Base-by-base conservation (phyloP, 1,140 invertebrate genomes). In the Phymastichus coffea region DNA sequence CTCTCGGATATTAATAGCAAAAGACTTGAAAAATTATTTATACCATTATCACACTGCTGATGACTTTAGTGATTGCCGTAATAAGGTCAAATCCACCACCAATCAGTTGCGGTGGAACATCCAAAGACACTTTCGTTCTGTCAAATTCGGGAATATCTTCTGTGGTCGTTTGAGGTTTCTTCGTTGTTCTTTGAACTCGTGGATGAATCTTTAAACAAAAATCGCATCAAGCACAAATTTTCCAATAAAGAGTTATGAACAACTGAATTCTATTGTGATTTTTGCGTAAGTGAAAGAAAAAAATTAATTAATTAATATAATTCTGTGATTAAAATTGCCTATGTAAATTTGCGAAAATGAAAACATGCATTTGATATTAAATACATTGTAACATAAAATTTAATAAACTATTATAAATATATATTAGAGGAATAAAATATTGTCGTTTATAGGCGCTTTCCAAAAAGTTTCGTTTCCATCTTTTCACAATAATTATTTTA, bases 91-190 rank as follows among this genome's bases (percentile, higher is more conserved):
- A 89, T 65, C 87, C 86, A 14, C 84, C 83, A 43, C 85, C 87
- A 69, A 91, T 87, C 48, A 88, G 74, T 67, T 77, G 76, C 40
- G 85, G 80, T 37, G 88, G 88, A 57, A 90, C 75, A 57, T 89
- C 86, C 67, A 87, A 68, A 4, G 82, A 82, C 30, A 86, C 85
- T 68, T 81, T 84, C 70, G 80, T 83, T 64, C 87, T 82, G 69
- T 88, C 84, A 74, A 90, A 89, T 61, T 84, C 83, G 7, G 87
- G 85, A 47, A 86, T 86, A 62, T 87, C 85, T 70, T 87, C 86
- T 10, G 84, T 82, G 2, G 83, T 84, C 1, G 82, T 84, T 10
- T 75, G 49, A 58, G 63, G 48, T 63, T 56, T 65, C 28, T 57
- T 61, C 23, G 19, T 6, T 17, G 55, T 54, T 52, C 22, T 22